These are phyloP conservation scores for Diaperis boleti DNA, from an alignment of 2,888 invertebrate species.

Conservation along the genomic window DNA sequence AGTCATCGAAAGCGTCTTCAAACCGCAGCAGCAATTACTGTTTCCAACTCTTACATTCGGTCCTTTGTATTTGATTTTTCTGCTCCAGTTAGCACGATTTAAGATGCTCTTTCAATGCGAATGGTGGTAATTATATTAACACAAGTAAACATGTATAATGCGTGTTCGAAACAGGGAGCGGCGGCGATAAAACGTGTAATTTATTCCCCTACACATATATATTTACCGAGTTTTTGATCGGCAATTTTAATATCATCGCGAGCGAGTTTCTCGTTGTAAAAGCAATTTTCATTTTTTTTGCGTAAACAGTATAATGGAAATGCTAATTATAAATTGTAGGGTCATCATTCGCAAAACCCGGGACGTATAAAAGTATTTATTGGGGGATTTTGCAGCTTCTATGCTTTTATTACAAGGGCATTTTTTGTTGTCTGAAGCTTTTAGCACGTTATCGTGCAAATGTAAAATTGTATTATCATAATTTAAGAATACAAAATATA, in stretches of 20 bases:
- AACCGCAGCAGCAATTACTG: conserved; percentile 10
- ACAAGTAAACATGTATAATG: conserved; percentile 35
- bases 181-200: conserved; percentile 36
- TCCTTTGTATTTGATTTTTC: conserved; percentile 24
- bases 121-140: conserved; percentile 30
- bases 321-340: conserved; percentile 22
- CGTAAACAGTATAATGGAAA: conserved; percentile 29
- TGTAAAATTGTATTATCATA: neutral
- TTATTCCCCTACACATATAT: conserved; percentile 36
- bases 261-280: neutral
- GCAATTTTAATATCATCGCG: conserved; percentile 32
- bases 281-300: conserved; percentile 30
- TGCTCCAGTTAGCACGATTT: conserved; percentile 4
- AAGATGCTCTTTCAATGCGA: conserved; percentile 3
- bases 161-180: conserved; percentile 29
- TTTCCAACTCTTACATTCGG: conserved; percentile 6
- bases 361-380: neutral
- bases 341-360: neutral
- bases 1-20: conserved; percentile 31
- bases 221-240: conserved; percentile 37
- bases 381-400: neutral
- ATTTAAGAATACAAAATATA: neutral
- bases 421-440: too few relatives aligned
- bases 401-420: neutral
- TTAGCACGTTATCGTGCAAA: neutral